Evolutionary conservation across 2,113 vertebrate species (phyloP), one percentile per base, ranked within the genome.

Genomic region (Caretta caretta): DNA sequence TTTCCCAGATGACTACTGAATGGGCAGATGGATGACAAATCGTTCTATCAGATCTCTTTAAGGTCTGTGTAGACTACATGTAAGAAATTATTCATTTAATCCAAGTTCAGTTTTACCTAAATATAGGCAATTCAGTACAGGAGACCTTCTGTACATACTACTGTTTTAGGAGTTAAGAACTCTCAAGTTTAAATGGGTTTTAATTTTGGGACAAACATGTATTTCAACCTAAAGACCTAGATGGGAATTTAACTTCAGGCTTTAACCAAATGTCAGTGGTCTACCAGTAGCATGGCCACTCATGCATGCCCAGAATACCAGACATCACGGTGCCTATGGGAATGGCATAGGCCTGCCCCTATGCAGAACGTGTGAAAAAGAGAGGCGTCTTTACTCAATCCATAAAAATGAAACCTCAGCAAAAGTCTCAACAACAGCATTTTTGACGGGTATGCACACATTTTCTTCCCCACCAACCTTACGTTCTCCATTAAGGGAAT

Each of bases 361-460:
- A 20, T 96, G 94, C 94, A 95, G 93, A 19, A 97, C 96, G 97
- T 94, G 96, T 97, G 97, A 98, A 98, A 96, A 83, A 94, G 91
- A 1, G 8, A 97, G 93, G 89, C 90, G 96, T 97, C 90, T 97
- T 95, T 54, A 86, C 96, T 97, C 97, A 96, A 93, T 19, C 78
- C 89, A 96, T 72, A 79, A 96, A 96, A 97, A 97, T 84, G 92
- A 96, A 97, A 95, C 93, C 95, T 94, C 90, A 17, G 95, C 7
- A 2, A 92, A 96, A 97, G 94, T 87, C 90, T 98, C 90, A 76
- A 16, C 48, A 92, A 92, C 29, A 50, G 91, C 83, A 42, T 89
- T 91, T 79, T 69, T 59, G 92, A 86, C 88, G 89, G 93, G 93
- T 94, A 93, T 49, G 86, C 95, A 96, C 96, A 93, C 17, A 49